phyloP scores from a whole-genome alignment of 2,113 vertebrate species.

The Oenanthe melanoleuca region DNA sequence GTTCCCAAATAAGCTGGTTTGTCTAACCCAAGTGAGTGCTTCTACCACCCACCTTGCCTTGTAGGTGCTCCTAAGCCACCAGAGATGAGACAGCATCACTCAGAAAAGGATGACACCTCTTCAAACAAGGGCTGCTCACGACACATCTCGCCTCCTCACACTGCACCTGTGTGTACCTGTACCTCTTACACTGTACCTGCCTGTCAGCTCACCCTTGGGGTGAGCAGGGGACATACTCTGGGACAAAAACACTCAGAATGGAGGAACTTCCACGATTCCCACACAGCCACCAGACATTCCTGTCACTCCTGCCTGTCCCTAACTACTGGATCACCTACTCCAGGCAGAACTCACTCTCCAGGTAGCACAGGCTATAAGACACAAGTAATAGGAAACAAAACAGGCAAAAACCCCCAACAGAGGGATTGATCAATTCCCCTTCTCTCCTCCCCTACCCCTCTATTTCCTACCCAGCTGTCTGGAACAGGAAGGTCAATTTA shows the following conservation, averaged over 20 bases:
- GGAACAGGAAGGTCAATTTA: background rate
- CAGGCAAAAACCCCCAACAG: background rate
- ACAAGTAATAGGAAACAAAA: background rate
- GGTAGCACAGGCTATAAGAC: background rate
- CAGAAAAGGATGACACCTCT: background rate
- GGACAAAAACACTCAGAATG: background rate
- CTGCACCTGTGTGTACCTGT: background rate
- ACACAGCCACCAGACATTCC: background rate
- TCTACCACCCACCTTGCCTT: background rate
- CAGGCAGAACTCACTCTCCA: background rate
- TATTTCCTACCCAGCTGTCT: background rate
- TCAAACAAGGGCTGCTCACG: background rate
- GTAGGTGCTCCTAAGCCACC: background rate
- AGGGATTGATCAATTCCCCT: background rate
- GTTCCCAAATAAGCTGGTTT: background rate
- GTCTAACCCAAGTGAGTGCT: background rate
- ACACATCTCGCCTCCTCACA: background rate
- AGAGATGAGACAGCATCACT: background rate
- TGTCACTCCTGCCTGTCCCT: background rate
- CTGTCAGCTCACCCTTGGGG: background rate
- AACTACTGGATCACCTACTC: background rate
- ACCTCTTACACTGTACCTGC: background rate
- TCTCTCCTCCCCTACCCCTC: background rate
- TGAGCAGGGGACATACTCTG: rapidly evolving
- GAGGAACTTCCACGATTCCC: background rate